Evolutionary conservation across 2,888 invertebrate species (phyloP), one percentile per base, ranked within the genome.

Genomic region (Agrochola macilenta): DNA sequence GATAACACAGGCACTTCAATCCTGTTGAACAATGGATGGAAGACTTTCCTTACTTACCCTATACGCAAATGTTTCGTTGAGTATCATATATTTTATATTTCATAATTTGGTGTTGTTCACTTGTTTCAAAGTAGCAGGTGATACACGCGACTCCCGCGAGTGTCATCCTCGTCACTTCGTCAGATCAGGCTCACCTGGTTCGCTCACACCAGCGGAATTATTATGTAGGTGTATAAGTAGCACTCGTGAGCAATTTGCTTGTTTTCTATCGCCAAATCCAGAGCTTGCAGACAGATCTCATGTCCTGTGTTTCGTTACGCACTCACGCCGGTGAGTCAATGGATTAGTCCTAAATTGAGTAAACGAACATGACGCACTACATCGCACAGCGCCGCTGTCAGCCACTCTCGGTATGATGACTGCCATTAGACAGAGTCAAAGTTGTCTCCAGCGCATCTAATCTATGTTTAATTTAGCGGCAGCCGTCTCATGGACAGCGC

Each of bases 391-490:
- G 35, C 23, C 20, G 57, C 26, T 74, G 78, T 52, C 66, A 23
- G 52, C 75, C 39, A 11, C 69, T 68, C 30, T 35, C 64, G 35
- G 11, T 69, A 20, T 35, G 57, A 64, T n/a, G 61, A 4, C 61
- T 17, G 39, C n/a, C 60, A 57, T 39, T 57, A 73, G n/a, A 70
- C 54, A 54, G 30, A 49, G 20, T 58, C 57, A 71, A 64, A 78
- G 58, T 57, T 61, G 54, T 63, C 63, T 60, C 60, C 57, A 20
- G 52, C 61, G 43, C 70, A 74, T 75, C 65, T 68, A 80, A 80
- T 78, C 79, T 70, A 17, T 35, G 58, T 69, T 85, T 78, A 75
- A 78, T 76, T 75, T 66, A 74, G 35, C 26, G 20, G 54, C 23
- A 35, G 17, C 23, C 17, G 65, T 49, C 49, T 17, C 49, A 14